phyloP scores from a whole-genome alignment of 2,797 vertebrate genomes.

The Hydrophis major region DNA sequence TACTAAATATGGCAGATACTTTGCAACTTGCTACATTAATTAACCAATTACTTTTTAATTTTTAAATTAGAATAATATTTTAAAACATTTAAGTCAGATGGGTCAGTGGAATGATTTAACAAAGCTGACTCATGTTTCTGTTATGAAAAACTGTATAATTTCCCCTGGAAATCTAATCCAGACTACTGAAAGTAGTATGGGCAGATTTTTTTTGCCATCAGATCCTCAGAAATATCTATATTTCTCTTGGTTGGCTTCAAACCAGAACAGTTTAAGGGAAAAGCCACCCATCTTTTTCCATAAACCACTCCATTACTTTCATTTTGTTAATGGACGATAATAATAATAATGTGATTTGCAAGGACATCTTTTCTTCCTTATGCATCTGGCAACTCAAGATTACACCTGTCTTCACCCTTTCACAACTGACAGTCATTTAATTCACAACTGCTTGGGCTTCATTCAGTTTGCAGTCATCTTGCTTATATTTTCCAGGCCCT shows the following conservation, averaged over 20 bases:
- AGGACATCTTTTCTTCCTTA: slow-evolving; percentile 2
- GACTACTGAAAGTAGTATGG: slow-evolving; percentile 43
- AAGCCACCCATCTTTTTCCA: slow-evolving; percentile 36
- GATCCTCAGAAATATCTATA: slow-evolving; percentile 53
- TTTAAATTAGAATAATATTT: slow-evolving; percentile 5
- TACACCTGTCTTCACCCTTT: slow-evolving; percentile 32
- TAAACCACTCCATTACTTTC: not conserved
- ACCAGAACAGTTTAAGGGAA: slow-evolving; percentile 50
- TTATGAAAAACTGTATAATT: slow-evolving; percentile 47
- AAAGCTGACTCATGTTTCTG: slow-evolving; percentile 30
- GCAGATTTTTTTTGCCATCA: slow-evolving; percentile 58
- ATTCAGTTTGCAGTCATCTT: slow-evolving; percentile 19
- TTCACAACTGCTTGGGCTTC: slow-evolving; percentile 15
- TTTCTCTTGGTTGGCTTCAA: slow-evolving; percentile 48
- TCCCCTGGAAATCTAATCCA: slow-evolving; percentile 58
- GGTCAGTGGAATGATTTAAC: not conserved
- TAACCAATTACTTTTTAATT: not conserved
- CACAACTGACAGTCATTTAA: slow-evolving; percentile 33
- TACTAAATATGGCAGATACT: not conserved
- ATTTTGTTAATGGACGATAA: slow-evolving; percentile 25
- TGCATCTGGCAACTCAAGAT: slow-evolving; percentile 39
- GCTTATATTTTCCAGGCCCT: slow-evolving; percentile 48
- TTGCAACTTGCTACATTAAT: not conserved
- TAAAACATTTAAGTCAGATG: not conserved
- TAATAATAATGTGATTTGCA: slow-evolving; percentile 13